These are phyloP conservation scores for Bradynema listronoti DNA, from an alignment of 1,140 invertebrate species.

Conservation along the genomic window DNA sequence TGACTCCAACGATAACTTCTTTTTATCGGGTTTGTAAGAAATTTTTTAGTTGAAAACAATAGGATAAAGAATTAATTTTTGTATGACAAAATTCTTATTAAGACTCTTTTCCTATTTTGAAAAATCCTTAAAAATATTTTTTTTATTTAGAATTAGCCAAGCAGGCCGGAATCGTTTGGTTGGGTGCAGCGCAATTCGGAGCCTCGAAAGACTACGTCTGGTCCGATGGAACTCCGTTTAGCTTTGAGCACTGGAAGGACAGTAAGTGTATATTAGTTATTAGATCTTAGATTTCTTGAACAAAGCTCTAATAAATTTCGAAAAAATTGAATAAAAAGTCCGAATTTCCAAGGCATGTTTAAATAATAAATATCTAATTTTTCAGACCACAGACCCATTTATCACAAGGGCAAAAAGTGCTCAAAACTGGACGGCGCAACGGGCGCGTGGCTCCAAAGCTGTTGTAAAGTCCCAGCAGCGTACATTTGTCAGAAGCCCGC, in stretches of 20 bases:
- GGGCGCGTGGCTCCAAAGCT: constrained; percentile 27
- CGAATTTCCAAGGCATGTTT: not conserved
- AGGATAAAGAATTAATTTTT: not conserved
- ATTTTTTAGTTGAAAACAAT: not conserved
- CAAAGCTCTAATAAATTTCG: no score
- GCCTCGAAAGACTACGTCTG: constrained; percentile 26
- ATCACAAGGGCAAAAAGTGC: constrained; percentile 32
- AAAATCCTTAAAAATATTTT: no score
- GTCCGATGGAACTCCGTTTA: constrained; percentile 31
- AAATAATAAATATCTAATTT: not conserved
- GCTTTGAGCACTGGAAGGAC: constrained; percentile 30
- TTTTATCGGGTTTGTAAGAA: constrained; percentile 7
- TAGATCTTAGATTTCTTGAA: no score
- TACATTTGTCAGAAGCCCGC: constrained; percentile 40
- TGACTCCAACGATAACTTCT: constrained; percentile 24
- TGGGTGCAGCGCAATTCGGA: constrained; percentile 42
- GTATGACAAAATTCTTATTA: not conserved
- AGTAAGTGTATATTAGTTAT: constrained; percentile 15
- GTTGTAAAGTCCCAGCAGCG: constrained; percentile 36
- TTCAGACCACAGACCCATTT: constrained; percentile 17
- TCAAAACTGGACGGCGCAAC: constrained; percentile 31
- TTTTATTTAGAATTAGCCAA: constrained; percentile 31
- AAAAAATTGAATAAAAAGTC: no score
- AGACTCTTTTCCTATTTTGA: no score
- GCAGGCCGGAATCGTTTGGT: constrained; percentile 30